These are phyloP conservation scores for Chrysotoxum bicinctum DNA, from an alignment of 2,888 invertebrate genomes.

Conservation along the genomic window DNA sequence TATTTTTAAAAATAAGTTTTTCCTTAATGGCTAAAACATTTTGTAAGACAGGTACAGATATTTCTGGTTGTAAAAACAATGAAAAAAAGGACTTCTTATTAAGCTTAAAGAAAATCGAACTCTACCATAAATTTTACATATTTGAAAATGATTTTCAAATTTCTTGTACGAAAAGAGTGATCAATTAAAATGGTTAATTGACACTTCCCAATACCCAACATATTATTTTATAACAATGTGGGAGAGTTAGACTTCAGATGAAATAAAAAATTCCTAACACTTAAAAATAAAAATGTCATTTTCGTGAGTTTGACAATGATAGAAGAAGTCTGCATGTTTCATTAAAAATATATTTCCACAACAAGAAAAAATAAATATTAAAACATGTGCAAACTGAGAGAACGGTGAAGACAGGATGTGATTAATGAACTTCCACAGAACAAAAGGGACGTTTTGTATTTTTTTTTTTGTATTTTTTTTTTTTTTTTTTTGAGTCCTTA, in stretches of 20 bases:
- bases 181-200: too few relatives aligned
- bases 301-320: constrained; percentile 13
- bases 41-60: too few relatives aligned
- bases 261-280: background rate
- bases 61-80: too few relatives aligned
- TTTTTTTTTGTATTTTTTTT: background rate
- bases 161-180: too few relatives aligned
- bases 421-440: constrained; percentile 58
- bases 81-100: too few relatives aligned
- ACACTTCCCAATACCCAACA: too few relatives aligned
- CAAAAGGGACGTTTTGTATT: constrained; percentile 13
- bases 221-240: background rate
- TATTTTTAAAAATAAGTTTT: too few relatives aligned
- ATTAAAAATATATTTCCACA: constrained; percentile 11
- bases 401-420: constrained; percentile 39
- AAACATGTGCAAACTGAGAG: constrained; percentile 1
- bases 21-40: too few relatives aligned
- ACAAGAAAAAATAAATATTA: constrained; percentile 12
- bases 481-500: background rate
- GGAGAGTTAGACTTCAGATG: background rate
- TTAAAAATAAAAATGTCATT: background rate
- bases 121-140: too few relatives aligned
- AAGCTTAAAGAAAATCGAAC: too few relatives aligned
- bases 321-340: constrained; percentile 22
- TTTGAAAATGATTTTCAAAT: too few relatives aligned